Percentiles rank a stretch among this genome's conserved stretches.
Evolutionary conservation across 1,140 invertebrate genomes (phyloP).

Genomic region (Pogonomyrmex californicus): DNA sequence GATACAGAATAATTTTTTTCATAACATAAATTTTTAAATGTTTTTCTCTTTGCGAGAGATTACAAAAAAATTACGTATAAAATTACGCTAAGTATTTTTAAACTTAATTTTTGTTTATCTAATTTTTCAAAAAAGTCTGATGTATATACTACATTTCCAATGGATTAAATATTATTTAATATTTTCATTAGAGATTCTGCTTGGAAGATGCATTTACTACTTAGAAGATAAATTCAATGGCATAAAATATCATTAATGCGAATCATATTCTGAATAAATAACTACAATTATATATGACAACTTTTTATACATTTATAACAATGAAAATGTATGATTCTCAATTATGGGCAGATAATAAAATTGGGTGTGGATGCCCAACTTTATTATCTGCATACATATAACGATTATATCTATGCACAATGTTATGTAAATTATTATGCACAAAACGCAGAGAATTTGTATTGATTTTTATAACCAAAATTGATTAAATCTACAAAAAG

Average conservation of each 20-base stretch:
- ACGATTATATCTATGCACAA: slow-evolving; percentile 25
- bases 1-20: not conserved
- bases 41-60: not conserved
- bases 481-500: not conserved
- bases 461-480: not conserved
- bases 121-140: not conserved
- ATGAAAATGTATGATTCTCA: not conserved
- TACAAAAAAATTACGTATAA: not conserved
- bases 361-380: not conserved
- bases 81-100: not conserved
- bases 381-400: slow-evolving; percentile 19
- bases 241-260: slow-evolving; percentile 21
- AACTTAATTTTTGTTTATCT: not conserved
- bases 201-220: not conserved
- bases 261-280: slow-evolving; percentile 29
- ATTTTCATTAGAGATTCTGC: not conserved
- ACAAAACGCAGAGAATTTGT: not conserved
- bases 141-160: not conserved
- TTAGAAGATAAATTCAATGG: not conserved
- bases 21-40: slow-evolving; percentile 5
- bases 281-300: not conserved
- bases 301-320: not conserved
- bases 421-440: slow-evolving; percentile 26
- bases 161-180: slow-evolving; percentile 15
- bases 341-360: slow-evolving; percentile 41